Base-by-base conservation (phyloP, 1,140 invertebrate genomes). In the Akabosia matsudoensis region DNA sequence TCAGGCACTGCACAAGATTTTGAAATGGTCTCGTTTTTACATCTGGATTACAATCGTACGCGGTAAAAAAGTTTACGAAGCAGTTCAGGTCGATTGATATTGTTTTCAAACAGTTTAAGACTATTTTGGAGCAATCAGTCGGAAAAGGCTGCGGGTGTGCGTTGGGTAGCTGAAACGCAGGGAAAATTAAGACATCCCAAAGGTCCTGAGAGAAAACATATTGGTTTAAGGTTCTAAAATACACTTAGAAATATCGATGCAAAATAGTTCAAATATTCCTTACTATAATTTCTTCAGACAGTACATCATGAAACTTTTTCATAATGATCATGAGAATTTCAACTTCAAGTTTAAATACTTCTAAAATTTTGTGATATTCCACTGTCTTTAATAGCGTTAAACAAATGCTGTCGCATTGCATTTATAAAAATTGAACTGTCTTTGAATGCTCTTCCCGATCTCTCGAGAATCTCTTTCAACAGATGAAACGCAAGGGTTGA, bases 351-450 rank as follows among this genome's bases (percentile, higher is more conserved):
- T 72, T 72, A 37, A 72, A 72, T 7, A 72, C 10, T 45, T 72
- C 70, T n/a, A 24, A 14, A 1, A 28, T 72, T 72, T 72, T 22
- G 16, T 14, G 70, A 72, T 28, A 72, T 28, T 72, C 70, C 70
- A 24, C 24, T 72, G 24, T 34, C 37, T 28, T 10, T 16, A 13
- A 72, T 4, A 22, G 31, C 26, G 2, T 34, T 3, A 45, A 4
- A 72, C 24, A 72, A 72, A 72, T 72, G 37, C 24, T 72, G 70
- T 24, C 30, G 34, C 33, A 72, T 51, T 1, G 70, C 70, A 51
- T 34, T 72, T 2, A 22, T n/a, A 24, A 72, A 72, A 18, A 72
- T 72, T 7, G 70, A 34, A 51, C 70, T 72, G 1, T 51, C 22
- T 22, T 72, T 18, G 30, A 72, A 72, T 3, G 24, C 70, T 72